phyloP scores from a whole-genome alignment of 2,113 vertebrate species.

The Rostratula benghalensis region DNA sequence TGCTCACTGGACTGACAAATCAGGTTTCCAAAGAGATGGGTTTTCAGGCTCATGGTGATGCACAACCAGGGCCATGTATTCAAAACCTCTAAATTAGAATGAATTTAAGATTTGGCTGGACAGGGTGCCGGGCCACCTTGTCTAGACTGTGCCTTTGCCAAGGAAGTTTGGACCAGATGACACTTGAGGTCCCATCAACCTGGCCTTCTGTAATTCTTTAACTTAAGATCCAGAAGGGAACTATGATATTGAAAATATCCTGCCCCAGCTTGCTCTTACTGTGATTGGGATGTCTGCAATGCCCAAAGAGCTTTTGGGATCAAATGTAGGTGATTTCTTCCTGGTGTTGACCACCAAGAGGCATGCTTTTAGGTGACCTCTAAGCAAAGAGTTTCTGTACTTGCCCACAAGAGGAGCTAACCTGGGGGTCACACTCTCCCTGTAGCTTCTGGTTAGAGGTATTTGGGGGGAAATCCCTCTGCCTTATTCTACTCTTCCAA shows the following conservation, averaged over 20 bases:
- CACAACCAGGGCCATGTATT: background rate
- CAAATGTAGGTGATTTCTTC: background rate
- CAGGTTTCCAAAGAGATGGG: background rate
- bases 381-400: background rate
- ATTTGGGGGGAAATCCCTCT: background rate
- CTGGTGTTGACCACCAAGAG: background rate
- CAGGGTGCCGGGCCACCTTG: background rate
- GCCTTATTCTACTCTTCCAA: background rate
- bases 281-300: background rate
- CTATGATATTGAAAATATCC: background rate
- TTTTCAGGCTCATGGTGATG: rapidly evolving
- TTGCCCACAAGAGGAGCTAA: background rate
- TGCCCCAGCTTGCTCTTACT: background rate
- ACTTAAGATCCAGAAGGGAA: background rate
- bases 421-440: background rate
- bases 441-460: background rate
- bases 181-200: background rate
- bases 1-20: background rate
- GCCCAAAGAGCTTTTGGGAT: background rate
- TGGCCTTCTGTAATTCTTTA: background rate
- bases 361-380: background rate
- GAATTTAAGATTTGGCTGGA: background rate
- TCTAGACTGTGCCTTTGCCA: background rate
- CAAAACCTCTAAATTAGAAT: background rate
- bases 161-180: background rate